Evolutionary conservation across 2,113 vertebrate species (phyloP), one percentile per base, ranked within the genome.

Genomic region (Pygathrix nemaeus): DNA sequence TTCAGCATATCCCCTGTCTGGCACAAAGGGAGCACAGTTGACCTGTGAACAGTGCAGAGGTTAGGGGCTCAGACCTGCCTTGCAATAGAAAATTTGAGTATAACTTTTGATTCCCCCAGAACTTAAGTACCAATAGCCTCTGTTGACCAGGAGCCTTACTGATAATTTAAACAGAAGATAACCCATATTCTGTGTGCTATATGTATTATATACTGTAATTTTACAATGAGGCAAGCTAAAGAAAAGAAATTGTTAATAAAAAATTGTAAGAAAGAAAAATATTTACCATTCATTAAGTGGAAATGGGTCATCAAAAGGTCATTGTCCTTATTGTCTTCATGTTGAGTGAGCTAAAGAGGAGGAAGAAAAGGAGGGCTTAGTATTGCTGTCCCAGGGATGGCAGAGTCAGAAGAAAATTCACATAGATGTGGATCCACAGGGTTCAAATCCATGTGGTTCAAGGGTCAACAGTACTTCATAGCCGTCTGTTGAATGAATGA

Each of bases 1-100:
- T 75, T 83, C 43, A 61, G 76, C 70, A 20, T 1, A 17, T 12
- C 25, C 3, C 7, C 45, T 32, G 0, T 50, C 45, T n/a, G 12
- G 14, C 23, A 45, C 20, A 52, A 43, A 55, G 81, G 32, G 30
- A 52, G 11, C 43, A 50, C 50, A 32, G 75, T 9, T 76, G 75
- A 76, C 43, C 14, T 32, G 14, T 48, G 75, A 76, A 48, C 14
- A 76, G 75, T 43, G 16, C 27, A 76, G 14, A 76, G 8, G 7
- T 9, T 45, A 76, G 3, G 43, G 25, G 14, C 6, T 4, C 0
- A 2, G 43, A 30, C 6, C 27, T 3, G 13, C 43, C 7, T 4
- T 48, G 75, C 43, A 32, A 27, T 18, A 14, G 27, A 76, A 76
- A 43, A 76, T 76, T 40, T 14, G 27, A 9, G 14, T 30, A 48